phyloP scores from a whole-genome alignment of 2,888 invertebrate species.

The Euplagia quadripunctaria region DNA sequence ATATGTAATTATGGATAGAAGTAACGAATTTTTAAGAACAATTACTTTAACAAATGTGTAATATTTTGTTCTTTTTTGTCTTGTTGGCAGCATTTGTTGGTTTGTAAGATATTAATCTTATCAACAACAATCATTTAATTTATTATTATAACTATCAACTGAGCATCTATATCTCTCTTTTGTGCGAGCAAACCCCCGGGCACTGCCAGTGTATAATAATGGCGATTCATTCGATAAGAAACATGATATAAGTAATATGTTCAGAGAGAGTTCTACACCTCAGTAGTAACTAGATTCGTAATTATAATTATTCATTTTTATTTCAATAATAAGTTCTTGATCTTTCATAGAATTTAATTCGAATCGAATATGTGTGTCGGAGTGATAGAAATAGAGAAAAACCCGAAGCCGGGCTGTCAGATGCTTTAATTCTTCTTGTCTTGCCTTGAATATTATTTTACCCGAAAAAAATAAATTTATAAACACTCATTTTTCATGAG shows the following conservation, averaged over 20 bases:
- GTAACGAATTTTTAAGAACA: too few species aligned
- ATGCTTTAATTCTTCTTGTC: background rate
- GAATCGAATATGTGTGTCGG: background rate
- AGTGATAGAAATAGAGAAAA: background rate
- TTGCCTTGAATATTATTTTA: slow-evolving; percentile 3
- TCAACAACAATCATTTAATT: background rate
- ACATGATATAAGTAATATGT: background rate
- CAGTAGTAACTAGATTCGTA: background rate
- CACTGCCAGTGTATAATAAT: background rate
- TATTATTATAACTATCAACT: background rate
- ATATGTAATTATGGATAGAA: too few species aligned
- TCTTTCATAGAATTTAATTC: background rate
- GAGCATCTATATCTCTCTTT: background rate
- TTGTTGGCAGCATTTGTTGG: background rate
- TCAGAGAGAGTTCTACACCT: background rate
- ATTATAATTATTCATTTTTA: background rate
- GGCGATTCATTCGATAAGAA: background rate
- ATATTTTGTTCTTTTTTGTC: background rate
- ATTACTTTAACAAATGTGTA: too few species aligned
- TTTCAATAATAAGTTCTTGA: background rate
- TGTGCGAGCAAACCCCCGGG: background rate
- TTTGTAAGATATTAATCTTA: background rate
- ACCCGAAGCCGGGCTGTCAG: background rate
- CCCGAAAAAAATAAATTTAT: background rate
- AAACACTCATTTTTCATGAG: background rate